These are phyloP conservation scores for Diprion similis DNA, from an alignment of 1,140 invertebrate genomes.

Conservation along the genomic window DNA sequence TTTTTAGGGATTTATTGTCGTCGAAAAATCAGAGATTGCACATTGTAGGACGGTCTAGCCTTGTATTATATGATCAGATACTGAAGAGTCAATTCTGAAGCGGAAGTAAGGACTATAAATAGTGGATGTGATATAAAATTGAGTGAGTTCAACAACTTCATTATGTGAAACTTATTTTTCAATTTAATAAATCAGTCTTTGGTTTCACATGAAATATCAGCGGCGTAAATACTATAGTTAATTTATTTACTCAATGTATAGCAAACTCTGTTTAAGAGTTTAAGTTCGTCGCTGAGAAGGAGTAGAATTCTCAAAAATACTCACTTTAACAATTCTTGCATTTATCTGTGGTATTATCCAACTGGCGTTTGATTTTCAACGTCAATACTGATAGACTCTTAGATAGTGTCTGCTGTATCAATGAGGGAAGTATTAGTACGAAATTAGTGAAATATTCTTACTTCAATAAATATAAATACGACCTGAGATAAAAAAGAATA, in stretches of 20 bases:
- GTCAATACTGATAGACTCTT: no score
- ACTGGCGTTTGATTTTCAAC: no score
- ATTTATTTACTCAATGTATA: no score
- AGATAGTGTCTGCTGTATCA: no score
- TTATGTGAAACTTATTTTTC: not conserved
- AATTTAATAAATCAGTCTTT: slow-evolving; percentile 1
- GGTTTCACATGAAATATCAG: slow-evolving; percentile 3
- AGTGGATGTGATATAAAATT: not conserved
- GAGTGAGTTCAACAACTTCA: no score
- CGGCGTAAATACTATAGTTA: not conserved
- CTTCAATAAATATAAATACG: not conserved
- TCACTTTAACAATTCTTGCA: no score
- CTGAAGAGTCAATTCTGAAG: slow-evolving; percentile 22
- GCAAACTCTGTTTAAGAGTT: not conserved
- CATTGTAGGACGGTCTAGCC: slow-evolving; percentile 22
- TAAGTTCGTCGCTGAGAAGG: not conserved
- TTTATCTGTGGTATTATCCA: no score
- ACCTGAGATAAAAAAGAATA: not conserved
- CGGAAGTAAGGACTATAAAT: not conserved
- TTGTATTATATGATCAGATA: slow-evolving; percentile 29
- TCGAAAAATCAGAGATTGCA: slow-evolving; percentile 29
- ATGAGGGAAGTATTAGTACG: not conserved
- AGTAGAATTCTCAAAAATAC: not conserved
- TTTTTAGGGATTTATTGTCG: slow-evolving; percentile 30
- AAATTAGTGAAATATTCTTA: not conserved